phyloP scores from a whole-genome alignment of 2,797 vertebrate genomes.

The Pteronotus mesoamericanus region DNA sequence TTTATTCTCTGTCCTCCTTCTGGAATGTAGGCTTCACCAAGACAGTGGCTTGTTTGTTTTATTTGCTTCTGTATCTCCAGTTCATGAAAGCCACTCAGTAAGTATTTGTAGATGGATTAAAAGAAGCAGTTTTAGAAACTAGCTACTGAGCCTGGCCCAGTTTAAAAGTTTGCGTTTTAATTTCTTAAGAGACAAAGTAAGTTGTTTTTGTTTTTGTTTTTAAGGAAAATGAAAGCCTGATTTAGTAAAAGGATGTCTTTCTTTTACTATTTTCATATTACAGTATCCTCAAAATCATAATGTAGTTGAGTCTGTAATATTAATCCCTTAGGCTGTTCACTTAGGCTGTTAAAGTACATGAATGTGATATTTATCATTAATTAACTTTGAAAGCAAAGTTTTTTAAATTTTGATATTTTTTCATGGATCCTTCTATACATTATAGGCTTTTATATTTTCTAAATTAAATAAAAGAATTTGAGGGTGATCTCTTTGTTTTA shows the following conservation, averaged over 20 bases:
- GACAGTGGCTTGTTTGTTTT: background rate
- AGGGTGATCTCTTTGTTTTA: background rate
- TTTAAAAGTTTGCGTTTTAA: background rate
- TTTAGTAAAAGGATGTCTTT: background rate
- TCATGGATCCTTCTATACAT: background rate
- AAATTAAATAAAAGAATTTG: conserved; percentile 5
- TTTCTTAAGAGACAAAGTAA: background rate
- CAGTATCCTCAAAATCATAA: background rate
- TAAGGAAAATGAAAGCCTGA: background rate
- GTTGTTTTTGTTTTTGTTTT: too few relatives aligned
- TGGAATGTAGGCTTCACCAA: background rate
- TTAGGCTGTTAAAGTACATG: background rate
- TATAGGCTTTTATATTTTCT: background rate
- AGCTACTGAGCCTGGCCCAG: background rate
- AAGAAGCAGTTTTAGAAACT: background rate
- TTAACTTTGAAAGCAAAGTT: background rate
- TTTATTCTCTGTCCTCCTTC: background rate
- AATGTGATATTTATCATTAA: background rate
- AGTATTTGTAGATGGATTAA: background rate
- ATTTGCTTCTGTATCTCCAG: background rate
- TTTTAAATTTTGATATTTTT: background rate
- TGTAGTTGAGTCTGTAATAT: background rate
- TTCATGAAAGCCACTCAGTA: background rate
- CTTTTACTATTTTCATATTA: background rate
- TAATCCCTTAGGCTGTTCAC: background rate